Percentiles rank a stretch among this genome's conserved stretches.
Evolutionary conservation across 1,140 invertebrate genomes (phyloP).

Genomic region (Bombus difficillimus): DNA sequence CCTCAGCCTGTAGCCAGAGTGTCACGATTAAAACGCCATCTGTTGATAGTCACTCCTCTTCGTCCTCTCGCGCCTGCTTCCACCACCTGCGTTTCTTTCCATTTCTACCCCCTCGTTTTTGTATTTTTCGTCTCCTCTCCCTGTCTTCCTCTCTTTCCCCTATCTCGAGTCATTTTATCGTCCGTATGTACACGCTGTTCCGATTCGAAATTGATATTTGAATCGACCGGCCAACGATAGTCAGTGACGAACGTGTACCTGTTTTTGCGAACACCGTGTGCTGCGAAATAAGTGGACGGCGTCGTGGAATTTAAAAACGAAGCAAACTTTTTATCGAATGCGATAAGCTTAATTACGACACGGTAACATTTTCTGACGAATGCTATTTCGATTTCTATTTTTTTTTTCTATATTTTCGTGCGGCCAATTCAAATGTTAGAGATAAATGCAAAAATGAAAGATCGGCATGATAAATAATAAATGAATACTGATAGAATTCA

Average conservation of each 20-base stretch:
- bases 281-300: not conserved
- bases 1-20: conserved; percentile 45
- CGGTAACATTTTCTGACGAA: too few relatives aligned
- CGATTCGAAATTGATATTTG: conserved; percentile 57
- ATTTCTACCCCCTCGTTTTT: conserved; percentile 30
- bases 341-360: too few relatives aligned
- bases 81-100: not conserved
- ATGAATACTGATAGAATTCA: too few relatives aligned
- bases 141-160: not conserved
- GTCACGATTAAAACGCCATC: conserved; percentile 73
- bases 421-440: too few relatives aligned
- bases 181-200: conserved; percentile 11
- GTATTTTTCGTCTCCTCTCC: not conserved
- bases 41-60: conserved; percentile 70
- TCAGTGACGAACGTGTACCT: not conserved
- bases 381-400: too few relatives aligned
- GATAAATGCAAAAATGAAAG: too few relatives aligned
- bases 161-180: not conserved
- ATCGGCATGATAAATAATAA: too few relatives aligned
- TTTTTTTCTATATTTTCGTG: too few relatives aligned
- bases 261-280: not conserved
- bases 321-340: not conserved
- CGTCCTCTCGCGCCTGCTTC: not conserved
- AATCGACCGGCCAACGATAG: conserved; percentile 17
- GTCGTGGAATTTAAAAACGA: not conserved